phyloP scores from a whole-genome alignment of 53 echinoderm and acorn worm species.

The Crossaster papposus region DNA sequence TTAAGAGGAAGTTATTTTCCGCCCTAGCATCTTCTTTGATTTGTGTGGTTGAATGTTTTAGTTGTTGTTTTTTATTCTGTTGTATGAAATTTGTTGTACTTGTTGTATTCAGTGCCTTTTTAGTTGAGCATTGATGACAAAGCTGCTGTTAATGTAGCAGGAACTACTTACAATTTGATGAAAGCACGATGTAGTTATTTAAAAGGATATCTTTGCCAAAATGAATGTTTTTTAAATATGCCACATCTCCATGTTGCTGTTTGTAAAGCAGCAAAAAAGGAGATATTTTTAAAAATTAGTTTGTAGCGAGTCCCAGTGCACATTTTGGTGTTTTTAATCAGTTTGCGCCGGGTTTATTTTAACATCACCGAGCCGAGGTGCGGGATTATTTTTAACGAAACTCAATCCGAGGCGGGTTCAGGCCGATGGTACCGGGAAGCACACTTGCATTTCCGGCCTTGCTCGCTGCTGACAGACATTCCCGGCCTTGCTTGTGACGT shows the following conservation, averaged over 20 bases:
- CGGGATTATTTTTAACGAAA: no score
- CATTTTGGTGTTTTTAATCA: no score
- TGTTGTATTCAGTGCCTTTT: slow-evolving; percentile 28
- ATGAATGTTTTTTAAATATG: neutral
- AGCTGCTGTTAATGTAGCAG: neutral
- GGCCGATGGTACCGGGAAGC: no score
- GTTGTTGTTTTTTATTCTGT: neutral
- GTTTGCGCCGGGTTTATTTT: no score
- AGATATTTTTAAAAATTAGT: neutral
- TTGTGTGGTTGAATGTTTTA: neutral
- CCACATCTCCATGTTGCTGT: neutral
- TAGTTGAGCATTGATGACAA: neutral
- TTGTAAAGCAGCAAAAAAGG: neutral
- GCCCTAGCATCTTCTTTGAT: neutral
- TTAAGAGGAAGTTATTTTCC: neutral
- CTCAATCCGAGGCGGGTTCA: no score
- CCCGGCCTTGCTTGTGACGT: no score
- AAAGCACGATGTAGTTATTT: neutral
- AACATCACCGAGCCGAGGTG: no score
- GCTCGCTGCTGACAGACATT: no score
- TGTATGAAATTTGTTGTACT: neutral
- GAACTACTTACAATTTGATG: neutral
- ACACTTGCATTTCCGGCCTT: no score
- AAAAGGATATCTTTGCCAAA: neutral
- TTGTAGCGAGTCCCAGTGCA: neutral